Base-by-base conservation (phyloP, 2,888 invertebrate genomes). In the Trileptium ribeirensis region DNA sequence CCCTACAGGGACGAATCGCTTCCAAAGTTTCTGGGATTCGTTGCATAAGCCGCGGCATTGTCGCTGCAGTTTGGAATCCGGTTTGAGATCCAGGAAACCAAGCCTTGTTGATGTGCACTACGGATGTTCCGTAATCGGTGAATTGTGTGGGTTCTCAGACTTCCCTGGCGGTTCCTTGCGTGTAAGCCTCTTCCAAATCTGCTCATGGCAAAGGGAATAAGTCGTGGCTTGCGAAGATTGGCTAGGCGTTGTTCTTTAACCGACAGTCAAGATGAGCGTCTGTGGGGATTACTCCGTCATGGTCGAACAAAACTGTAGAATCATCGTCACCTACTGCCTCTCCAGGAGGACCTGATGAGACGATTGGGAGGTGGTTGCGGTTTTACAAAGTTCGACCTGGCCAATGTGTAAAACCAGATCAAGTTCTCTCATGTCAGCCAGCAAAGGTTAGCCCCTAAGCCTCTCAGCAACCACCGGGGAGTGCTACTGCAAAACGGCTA, bases 401-500 rank as follows among this genome's bases (percentile, higher is more conserved):
- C 74, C 8, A n/a, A 70, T n/a, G 74, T n/a, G 8, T 70, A 70
- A 3, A 70, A 70, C 29, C 74, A 70, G 74, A n/a, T 70, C 8
- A 29, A 29, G 34, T n/a, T 70, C 38, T 37, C 3, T 15, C 67
- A 2, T 24, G 8, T 38, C 3, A 29, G 29, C 39, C 74, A 79
- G 31, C 2, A 31, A 34, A 81, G 67, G 74, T 8, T 81, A 1
- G 81, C 39, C 24, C 70, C n/a, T n/a, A n/a, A n/a, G n/a, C n/a
- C n/a, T n/a, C n/a, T 81, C 81, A 81, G 74, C 39, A 81, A 81
- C n/a, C 81, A 81, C 82, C 1, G 70, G 67, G 81, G 81, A 3
- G 82, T 81, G 36, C 74, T 82, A 2, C 81, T 82, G 8, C 82
- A 81, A n/a, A 31, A n/a, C 64, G 81, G 8, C 81, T 81, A 34